Conservation (phyloP, 2,113 vertebrate species). For the Coreoperca whiteheadi region DNA sequence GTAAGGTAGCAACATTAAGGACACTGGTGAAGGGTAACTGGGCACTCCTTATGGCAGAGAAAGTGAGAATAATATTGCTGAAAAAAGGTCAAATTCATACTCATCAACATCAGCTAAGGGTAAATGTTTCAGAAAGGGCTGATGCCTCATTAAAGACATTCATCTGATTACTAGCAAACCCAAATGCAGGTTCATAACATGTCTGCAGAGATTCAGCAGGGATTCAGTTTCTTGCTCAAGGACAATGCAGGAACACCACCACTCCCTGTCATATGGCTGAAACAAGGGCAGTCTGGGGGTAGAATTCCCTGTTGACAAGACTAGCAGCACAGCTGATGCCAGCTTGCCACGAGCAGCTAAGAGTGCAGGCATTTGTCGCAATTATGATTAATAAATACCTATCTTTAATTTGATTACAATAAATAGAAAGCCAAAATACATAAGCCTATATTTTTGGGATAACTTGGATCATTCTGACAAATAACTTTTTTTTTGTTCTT, state of each 20-base stretch:
- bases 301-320: conserved; percentile 10
- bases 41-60: conserved; percentile 14
- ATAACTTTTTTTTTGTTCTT: too few species aligned
- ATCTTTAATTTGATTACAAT: not conserved
- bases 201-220: conserved; percentile 1
- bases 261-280: conserved; percentile 20
- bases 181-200: not conserved
- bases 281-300: not conserved
- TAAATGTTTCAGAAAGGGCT: not conserved
- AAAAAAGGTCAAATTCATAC: not conserved
- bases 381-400: not conserved
- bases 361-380: not conserved
- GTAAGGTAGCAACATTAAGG: conserved; percentile 3
- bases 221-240: conserved; percentile 33
- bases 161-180: not conserved
- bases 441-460: not conserved
- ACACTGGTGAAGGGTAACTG: not conserved
- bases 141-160: not conserved
- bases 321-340: conserved; percentile 8
- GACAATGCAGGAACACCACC: conserved; percentile 20
- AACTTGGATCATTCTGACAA: not conserved
- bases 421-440: not conserved
- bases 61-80: not conserved
- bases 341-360: conserved; percentile 4
- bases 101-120: not conserved